phyloP scores from a whole-genome alignment of 2,888 invertebrate genomes.

The Frankliniella fusca region DNA sequence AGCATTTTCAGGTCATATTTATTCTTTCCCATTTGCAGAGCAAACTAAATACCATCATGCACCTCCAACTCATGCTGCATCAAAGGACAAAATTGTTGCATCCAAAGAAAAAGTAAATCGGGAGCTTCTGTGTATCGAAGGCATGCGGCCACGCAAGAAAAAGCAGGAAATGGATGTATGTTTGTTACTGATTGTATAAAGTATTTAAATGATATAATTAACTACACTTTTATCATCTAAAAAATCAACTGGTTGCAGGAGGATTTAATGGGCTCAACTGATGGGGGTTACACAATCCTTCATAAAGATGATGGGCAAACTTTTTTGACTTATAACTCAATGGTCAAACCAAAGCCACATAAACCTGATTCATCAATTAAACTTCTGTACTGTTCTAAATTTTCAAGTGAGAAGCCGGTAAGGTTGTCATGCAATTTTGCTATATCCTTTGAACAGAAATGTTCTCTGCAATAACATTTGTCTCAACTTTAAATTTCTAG shows the following conservation, averaged over 20 bases:
- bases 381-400: slow-evolving; percentile 58
- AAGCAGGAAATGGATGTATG: slow-evolving; percentile 53
- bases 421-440: slow-evolving; percentile 40
- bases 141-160: slow-evolving; percentile 52
- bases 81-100: neutral
- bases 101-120: slow-evolving; percentile 40
- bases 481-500: slow-evolving; percentile 46
- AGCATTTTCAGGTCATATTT: neutral
- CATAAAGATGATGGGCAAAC: slow-evolving; percentile 59
- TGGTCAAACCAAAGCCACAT: slow-evolving; percentile 47
- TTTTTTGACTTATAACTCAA: slow-evolving; percentile 46
- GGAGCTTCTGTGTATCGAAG: slow-evolving; percentile 47
- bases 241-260: slow-evolving; percentile 47
- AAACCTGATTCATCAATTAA: slow-evolving; percentile 51
- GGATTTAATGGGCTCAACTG: slow-evolving; percentile 47
- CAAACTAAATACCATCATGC: slow-evolving; percentile 47
- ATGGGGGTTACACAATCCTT: slow-evolving; percentile 60
- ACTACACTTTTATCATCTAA: neutral
- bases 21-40: slow-evolving; percentile 40
- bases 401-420: slow-evolving; percentile 57
- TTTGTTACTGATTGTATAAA: neutral
- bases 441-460: neutral
- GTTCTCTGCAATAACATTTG: neutral
- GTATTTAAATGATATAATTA: neutral
- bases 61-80: slow-evolving; percentile 35